phyloP scores from a whole-genome alignment of 2,888 invertebrate genomes.

The Orthosia incerta region DNA sequence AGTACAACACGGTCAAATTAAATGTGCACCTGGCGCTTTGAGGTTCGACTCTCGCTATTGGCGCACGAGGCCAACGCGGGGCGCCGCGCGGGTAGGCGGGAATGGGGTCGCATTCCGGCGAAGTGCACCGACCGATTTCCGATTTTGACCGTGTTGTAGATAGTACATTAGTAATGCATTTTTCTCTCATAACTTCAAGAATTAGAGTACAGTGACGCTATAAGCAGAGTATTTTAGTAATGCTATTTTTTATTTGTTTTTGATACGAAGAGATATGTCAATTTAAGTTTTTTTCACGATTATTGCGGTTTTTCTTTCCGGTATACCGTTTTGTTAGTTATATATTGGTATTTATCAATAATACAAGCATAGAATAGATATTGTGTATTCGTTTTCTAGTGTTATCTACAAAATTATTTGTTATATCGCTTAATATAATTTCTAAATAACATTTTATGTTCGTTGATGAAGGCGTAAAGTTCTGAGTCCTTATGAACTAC shows the following conservation, averaged over 20 bases:
- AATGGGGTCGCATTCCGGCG: too few species aligned
- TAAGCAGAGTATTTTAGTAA: conserved; percentile 47
- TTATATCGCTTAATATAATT: conserved; percentile 34
- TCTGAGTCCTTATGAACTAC: conserved; percentile 59
- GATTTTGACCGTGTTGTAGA: neutral
- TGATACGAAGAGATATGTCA: conserved; percentile 33
- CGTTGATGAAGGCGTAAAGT: conserved; percentile 49
- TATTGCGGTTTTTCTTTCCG: conserved; percentile 6
- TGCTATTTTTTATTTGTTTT: conserved; percentile 50
- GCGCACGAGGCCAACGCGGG: too few species aligned
- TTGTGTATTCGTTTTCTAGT: conserved; percentile 46
- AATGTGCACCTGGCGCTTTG: too few species aligned
- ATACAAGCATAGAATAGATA: conserved; percentile 41
- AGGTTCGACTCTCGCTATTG: too few species aligned
- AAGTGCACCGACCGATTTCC: too few species aligned
- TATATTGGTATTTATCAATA: conserved; percentile 42
- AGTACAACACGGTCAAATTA: too few species aligned
- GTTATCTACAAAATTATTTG: conserved; percentile 25
- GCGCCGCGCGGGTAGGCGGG: too few species aligned
- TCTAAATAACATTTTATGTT: conserved; percentile 38
- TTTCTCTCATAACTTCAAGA: conserved; percentile 15
- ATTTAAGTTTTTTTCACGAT: conserved; percentile 52
- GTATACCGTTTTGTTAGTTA: conserved; percentile 43
- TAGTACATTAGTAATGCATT: conserved; percentile 34
- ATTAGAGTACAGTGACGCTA: conserved; percentile 34